Percentiles rank a stretch among this genome's conserved stretches.
phyloP scores from a whole-genome alignment of 2,113 vertebrate species.

The Syngnathoides biaculeatus region DNA sequence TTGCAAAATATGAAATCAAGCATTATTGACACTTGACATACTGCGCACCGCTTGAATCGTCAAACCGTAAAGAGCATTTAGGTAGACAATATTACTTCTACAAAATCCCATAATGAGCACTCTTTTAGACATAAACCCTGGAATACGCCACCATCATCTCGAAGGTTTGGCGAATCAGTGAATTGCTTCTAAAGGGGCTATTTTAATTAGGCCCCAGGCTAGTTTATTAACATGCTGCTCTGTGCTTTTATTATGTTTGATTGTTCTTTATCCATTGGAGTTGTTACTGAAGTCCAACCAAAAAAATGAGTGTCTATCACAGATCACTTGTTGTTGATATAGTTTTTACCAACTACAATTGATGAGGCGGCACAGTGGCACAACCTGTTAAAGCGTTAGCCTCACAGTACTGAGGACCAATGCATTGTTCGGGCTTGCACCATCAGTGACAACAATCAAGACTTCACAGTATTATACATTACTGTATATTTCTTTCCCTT shows the following conservation, averaged over 20 bases:
- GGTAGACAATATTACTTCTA: not conserved
- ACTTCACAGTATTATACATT: too few relatives aligned
- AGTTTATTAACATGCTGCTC: constrained; percentile 4
- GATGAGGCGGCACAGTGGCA: too few relatives aligned
- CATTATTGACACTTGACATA: not conserved
- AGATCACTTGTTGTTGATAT: not conserved
- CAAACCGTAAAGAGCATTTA: not conserved
- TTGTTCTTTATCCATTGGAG: not conserved
- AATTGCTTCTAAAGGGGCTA: not conserved
- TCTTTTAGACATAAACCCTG: not conserved
- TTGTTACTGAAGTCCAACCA: not conserved
- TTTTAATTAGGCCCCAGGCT: not conserved
- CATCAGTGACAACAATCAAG: too few relatives aligned
- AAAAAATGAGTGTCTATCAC: too few relatives aligned
- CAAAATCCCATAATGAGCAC: not conserved
- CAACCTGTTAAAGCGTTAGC: too few relatives aligned
- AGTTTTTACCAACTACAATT: too few relatives aligned
- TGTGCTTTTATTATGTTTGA: not conserved
- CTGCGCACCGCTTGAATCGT: not conserved
- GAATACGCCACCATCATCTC: not conserved
- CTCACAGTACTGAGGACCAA: too few relatives aligned
- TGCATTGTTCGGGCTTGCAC: too few relatives aligned
- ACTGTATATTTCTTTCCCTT: not conserved
- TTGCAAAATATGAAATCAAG: constrained; percentile 4
- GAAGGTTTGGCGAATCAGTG: not conserved